Evolutionary conservation across 2,888 invertebrate species (phyloP), one percentile per base, ranked within the genome.

Genomic region (Clitarchus hookeri): DNA sequence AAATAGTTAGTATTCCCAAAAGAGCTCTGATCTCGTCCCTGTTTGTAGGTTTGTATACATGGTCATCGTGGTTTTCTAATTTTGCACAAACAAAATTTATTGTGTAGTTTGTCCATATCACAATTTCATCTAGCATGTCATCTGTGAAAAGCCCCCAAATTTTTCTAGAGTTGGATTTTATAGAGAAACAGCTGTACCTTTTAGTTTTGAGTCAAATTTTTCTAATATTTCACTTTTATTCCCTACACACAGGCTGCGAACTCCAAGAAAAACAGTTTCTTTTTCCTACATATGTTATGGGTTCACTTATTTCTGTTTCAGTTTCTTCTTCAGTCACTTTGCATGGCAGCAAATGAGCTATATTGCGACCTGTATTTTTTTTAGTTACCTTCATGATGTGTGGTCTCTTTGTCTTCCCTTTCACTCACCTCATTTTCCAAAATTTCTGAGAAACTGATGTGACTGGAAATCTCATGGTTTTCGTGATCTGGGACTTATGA

Each of bases 221-320:
- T 82, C 11, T 44, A 82, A 82, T 82, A 27, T 82, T 82, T 82
- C 23, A 26, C 26, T 82, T 19, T 11, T 82, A 82, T 82, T 82
- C 0, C 23, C 0, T 82, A 27, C 44, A 6, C 16, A 27, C 16
- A 11, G 27, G 82, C 44, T 27, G 82, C 36, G 27, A 82, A 82
- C 27, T 82, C 27, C 26, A 82, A 82, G 82, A 82, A 26, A 26
- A 82, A 82, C 26, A 25, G 44, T 82, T 82, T 82, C 0, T 82
- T 82, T 82, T 82, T 26, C 27, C 82, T 44, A 82, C 23, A 27
- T 82, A 82, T 82, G 27, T 27, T 23, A 82, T 44, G 9, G 82
- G 82, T 9, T 27, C 23, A 44, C 44, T 19, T 44, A 44, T 82
- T 11, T 82, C 36, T 27, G 9, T 27, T 25, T 23, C 27, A 82